Evolutionary conservation across 2,888 invertebrate species (phyloP).

Genomic region (Hypolimnas misippus): DNA sequence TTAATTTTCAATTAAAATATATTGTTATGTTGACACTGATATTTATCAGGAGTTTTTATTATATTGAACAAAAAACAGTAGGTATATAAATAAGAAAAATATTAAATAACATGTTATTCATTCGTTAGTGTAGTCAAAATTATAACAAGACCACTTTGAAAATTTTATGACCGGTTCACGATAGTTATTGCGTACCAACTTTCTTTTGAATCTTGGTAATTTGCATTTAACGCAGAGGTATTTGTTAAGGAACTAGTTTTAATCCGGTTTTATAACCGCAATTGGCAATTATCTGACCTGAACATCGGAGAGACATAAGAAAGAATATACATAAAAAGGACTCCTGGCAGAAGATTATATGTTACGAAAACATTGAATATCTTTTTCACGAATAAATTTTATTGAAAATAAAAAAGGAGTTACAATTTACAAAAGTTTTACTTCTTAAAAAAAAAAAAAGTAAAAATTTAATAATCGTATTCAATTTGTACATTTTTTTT

Average conservation of each 20-base stretch:
- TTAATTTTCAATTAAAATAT: not conserved
- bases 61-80: not conserved
- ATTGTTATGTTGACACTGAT: not conserved
- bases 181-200: conserved; percentile 42
- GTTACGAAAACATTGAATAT: conserved; percentile 16
- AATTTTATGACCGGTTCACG: conserved; percentile 43
- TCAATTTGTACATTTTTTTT: not conserved
- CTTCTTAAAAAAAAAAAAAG: conserved; percentile 6
- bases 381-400: conserved; percentile 11
- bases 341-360: conserved; percentile 16
- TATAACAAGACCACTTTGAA: conserved; percentile 42
- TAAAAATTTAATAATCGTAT: not conserved
- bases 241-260: conserved; percentile 46
- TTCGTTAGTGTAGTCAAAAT: conserved; percentile 35
- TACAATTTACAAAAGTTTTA: conserved; percentile 12
- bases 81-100: not conserved
- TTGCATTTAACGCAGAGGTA: conserved; percentile 50
- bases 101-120: not conserved
- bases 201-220: conserved; percentile 43
- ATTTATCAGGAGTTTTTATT: not conserved
- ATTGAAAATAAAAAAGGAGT: conserved; percentile 23
- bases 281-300: conserved; percentile 23
- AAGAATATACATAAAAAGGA: conserved; percentile 22
- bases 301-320: conserved; percentile 16
- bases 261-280: conserved; percentile 28